A percentile compares a stretch with the other conserved stretches of the same genome.
Evolutionary conservation across 2,888 invertebrate genomes (phyloP).

Genomic region (Metallyticus violacea): DNA sequence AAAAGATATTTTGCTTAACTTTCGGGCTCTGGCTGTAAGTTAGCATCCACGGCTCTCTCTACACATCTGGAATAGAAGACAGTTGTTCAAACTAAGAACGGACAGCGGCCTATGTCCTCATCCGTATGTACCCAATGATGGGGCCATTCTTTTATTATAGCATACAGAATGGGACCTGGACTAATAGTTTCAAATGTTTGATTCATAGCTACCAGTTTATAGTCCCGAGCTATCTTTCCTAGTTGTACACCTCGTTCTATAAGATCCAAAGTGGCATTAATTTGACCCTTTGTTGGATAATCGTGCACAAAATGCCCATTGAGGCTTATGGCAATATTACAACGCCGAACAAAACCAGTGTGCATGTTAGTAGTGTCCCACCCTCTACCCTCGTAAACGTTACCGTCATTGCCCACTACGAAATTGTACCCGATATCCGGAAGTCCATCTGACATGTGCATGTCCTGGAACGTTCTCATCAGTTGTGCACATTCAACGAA

Average conservation of each 20-base stretch:
- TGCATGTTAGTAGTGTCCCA: conserved; percentile 54
- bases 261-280: conserved; percentile 47
- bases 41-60: no score
- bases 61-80: no score
- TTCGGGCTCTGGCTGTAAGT: no score
- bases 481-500: conserved; percentile 45
- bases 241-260: conserved; percentile 48
- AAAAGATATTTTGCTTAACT: no score
- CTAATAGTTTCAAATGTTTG: conserved; percentile 51
- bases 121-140: conserved; percentile 40
- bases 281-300: conserved; percentile 46
- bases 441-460: conserved; percentile 65
- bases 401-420: conserved; percentile 74
- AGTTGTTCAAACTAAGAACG: no score
- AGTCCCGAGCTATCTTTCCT: conserved; percentile 47
- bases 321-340: conserved; percentile 48
- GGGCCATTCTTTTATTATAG: conserved; percentile 51
- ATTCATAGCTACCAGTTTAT: conserved; percentile 53
- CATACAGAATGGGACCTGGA: conserved; percentile 52
- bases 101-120: not conserved
- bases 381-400: conserved; percentile 69
- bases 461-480: conserved; percentile 59
- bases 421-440: conserved; percentile 76
- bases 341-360: not conserved
- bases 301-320: conserved; percentile 52